phyloP scores from a whole-genome alignment of 2,113 vertebrate genomes.

The Rhabdomys dilectus region DNA sequence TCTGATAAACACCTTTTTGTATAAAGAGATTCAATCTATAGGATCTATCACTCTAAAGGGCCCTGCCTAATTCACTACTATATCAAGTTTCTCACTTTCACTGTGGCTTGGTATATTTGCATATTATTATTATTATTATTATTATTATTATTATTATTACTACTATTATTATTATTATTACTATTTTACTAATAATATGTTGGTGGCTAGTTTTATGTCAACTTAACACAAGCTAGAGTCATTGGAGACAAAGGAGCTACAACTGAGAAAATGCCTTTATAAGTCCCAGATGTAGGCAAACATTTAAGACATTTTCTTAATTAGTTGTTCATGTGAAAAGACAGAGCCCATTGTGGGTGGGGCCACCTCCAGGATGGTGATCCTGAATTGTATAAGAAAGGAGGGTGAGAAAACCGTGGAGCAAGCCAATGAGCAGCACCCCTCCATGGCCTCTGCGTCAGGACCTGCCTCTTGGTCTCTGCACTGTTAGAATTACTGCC shows the following conservation, averaged over 20 bases:
- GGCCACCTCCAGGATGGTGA: not conserved
- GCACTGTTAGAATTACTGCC: not conserved
- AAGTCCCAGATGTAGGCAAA: not conserved
- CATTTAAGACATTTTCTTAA: not conserved
- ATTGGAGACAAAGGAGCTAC: not conserved
- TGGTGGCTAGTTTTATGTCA: not conserved
- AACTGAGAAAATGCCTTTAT: not conserved
- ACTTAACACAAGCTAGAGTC: not conserved
- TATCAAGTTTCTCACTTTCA: not conserved
- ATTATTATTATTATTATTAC: no score
- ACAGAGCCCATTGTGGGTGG: not conserved
- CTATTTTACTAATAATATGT: not conserved
- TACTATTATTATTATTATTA: no score
- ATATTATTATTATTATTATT: not conserved
- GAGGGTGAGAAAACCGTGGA: not conserved
- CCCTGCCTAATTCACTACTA: not conserved
- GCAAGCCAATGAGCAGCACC: not conserved
- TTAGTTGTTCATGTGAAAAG: not conserved
- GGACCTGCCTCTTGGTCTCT: not conserved
- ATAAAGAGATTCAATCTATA: not conserved
- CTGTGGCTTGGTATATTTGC: not conserved
- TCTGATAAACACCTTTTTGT: not conserved
- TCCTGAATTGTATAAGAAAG: not conserved
- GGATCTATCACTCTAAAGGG: not conserved
- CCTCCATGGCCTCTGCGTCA: not conserved